phyloP scores from a whole-genome alignment of 1,140 invertebrate species.

The Pseudomyrmex flavicornis region DNA sequence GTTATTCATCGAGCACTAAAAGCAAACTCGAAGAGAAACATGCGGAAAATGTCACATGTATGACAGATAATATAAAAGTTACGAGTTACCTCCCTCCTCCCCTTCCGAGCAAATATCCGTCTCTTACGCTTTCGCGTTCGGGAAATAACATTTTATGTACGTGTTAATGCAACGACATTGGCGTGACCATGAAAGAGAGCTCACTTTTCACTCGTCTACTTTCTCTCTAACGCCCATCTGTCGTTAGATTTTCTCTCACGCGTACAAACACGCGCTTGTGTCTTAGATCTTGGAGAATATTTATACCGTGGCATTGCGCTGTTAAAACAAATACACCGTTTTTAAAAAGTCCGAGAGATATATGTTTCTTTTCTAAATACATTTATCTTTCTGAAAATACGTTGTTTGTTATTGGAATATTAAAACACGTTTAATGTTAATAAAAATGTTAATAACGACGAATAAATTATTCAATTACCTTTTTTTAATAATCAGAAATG shows the following conservation, averaged over 20 bases:
- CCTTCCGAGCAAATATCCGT: not conserved
- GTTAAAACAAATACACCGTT: not conserved
- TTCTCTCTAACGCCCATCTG: conserved; percentile 56
- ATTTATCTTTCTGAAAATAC: too few species aligned
- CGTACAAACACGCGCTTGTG: not conserved
- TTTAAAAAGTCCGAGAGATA: not conserved
- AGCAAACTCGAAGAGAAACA: not conserved
- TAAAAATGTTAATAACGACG: too few species aligned
- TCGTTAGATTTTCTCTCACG: conserved; percentile 35
- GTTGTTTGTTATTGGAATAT: too few species aligned
- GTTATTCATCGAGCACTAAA: conserved; percentile 16
- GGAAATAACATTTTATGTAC: conserved; percentile 4
- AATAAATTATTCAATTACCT: too few species aligned
- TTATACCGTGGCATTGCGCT: not conserved
- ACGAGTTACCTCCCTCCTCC: not conserved
- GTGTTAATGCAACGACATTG: conserved; percentile 36
- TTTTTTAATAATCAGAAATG: too few species aligned
- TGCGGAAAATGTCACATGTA: not conserved
- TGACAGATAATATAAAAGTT: conserved; percentile 1
- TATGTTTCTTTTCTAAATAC: too few species aligned
- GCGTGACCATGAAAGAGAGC: conserved; percentile 47
- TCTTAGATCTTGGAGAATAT: not conserved
- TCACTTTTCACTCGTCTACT: conserved; percentile 59
- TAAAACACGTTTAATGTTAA: too few species aligned
- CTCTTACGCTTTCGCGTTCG: not conserved